Conservation (phyloP, 2,888 invertebrate genomes). For the Drosophila rubida region DNA sequence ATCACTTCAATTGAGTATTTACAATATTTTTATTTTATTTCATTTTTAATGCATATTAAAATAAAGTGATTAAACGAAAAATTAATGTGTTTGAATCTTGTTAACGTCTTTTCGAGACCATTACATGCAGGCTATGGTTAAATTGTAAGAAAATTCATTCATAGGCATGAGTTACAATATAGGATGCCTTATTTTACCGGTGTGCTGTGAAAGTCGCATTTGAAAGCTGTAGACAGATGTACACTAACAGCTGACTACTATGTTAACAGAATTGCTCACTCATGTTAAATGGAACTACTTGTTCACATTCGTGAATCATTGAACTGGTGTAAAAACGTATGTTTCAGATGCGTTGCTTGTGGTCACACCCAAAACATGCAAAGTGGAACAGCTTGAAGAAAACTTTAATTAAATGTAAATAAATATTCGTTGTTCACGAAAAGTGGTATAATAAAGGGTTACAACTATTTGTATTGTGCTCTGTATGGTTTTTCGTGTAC, state of each 20-base stretch:
- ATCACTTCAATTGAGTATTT: background rate
- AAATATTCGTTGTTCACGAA: background rate
- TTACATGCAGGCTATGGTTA: too few relatives aligned
- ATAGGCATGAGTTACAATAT: too few relatives aligned
- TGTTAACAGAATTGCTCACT: conserved; percentile 1
- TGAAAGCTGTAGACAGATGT: too few relatives aligned
- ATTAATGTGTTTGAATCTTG: background rate
- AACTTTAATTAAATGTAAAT: too few relatives aligned
- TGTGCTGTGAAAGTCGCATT: too few relatives aligned
- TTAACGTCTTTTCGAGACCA: background rate
- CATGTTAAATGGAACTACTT: background rate
- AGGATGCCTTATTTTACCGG: too few relatives aligned
- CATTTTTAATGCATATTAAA: background rate
- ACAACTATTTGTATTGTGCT: background rate
- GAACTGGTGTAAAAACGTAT: too few relatives aligned
- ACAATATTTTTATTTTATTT: conserved; percentile 10
- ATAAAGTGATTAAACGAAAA: background rate
- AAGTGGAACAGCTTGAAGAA: too few relatives aligned
- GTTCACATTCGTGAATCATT: too few relatives aligned
- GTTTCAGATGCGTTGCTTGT: too few relatives aligned
- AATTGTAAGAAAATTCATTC: too few relatives aligned
- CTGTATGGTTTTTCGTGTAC: background rate
- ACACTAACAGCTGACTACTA: conserved; percentile 20
- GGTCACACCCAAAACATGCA: too few relatives aligned
- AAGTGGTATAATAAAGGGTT: background rate